Evolutionary conservation across 2,797 vertebrate species (phyloP).

Genomic region (Sphaeramia orbicularis): DNA sequence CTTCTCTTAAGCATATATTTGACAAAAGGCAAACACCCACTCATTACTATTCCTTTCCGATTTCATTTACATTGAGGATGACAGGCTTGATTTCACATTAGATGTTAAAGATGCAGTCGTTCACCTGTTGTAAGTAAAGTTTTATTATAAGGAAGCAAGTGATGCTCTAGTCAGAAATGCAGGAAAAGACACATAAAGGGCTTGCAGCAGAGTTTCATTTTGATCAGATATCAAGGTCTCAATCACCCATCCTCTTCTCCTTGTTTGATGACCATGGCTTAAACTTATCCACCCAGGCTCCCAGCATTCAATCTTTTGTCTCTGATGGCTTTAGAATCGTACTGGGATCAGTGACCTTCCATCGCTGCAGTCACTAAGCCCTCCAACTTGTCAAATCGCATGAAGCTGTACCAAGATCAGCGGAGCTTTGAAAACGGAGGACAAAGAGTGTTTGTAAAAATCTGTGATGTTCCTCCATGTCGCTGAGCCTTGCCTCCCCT

Average conservation of each 20-base stretch:
- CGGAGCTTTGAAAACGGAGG: constrained; percentile 33
- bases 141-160: background rate
- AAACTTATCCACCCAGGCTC: constrained; percentile 35
- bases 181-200: too few relatives aligned
- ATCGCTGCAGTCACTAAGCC: constrained; percentile 31
- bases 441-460: constrained; percentile 39
- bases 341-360: constrained; percentile 39
- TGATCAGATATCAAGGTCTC: constrained; percentile 30
- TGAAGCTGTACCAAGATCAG: constrained; percentile 22
- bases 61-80: constrained; percentile 3
- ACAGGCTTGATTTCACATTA: constrained; percentile 16
- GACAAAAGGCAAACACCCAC: constrained; percentile 20
- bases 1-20: constrained; percentile 20
- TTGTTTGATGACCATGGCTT: constrained; percentile 10
- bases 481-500: constrained; percentile 23
- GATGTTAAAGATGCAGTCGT: constrained; percentile 1
- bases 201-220: background rate
- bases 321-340: constrained; percentile 29
- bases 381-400: constrained; percentile 22
- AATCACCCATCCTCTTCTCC: constrained; percentile 10
- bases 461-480: constrained; percentile 40
- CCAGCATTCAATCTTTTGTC: constrained; percentile 17
- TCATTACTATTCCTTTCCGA: background rate
- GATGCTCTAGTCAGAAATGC: background rate
- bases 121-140: constrained; percentile 1